Evolutionary conservation across 2,797 vertebrate species (phyloP).

Genomic region (Myotis daubentonii): DNA sequence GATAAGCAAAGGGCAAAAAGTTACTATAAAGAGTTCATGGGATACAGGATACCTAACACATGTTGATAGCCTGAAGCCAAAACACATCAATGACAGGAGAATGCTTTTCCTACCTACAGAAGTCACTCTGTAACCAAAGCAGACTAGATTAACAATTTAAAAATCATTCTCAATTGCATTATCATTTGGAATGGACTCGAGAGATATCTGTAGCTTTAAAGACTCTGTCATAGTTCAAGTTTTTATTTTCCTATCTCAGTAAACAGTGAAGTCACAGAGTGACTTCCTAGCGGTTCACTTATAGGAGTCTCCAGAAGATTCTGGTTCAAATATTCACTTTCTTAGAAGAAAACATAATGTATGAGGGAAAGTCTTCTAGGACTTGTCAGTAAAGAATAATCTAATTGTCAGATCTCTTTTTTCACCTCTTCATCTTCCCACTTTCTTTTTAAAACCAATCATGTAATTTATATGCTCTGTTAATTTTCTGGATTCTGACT

Average conservation of each 20-base stretch:
- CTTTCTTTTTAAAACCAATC: neutral
- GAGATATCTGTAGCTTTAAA: neutral
- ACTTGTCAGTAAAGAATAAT: neutral
- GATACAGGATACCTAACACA: neutral
- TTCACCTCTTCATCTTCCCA: neutral
- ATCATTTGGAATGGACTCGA: neutral
- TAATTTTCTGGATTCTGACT: constrained; percentile 55
- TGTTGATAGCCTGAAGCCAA: neutral
- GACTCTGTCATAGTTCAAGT: neutral
- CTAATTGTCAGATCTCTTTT: neutral
- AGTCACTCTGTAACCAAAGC: neutral
- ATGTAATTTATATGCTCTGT: neutral
- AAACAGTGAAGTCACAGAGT: neutral
- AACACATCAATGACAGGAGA: neutral
- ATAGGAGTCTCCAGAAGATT: neutral
- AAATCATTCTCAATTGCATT: neutral
- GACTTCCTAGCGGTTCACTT: neutral
- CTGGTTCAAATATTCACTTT: constrained; percentile 24
- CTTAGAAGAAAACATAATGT: neutral
- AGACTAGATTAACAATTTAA: neutral
- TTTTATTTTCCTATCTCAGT: neutral
- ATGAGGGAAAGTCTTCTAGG: neutral
- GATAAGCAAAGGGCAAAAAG: neutral
- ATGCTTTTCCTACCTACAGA: neutral
- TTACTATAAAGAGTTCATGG: neutral